Conservation (phyloP, 2,113 vertebrate species). For the Bostrychus sinensis region DNA sequence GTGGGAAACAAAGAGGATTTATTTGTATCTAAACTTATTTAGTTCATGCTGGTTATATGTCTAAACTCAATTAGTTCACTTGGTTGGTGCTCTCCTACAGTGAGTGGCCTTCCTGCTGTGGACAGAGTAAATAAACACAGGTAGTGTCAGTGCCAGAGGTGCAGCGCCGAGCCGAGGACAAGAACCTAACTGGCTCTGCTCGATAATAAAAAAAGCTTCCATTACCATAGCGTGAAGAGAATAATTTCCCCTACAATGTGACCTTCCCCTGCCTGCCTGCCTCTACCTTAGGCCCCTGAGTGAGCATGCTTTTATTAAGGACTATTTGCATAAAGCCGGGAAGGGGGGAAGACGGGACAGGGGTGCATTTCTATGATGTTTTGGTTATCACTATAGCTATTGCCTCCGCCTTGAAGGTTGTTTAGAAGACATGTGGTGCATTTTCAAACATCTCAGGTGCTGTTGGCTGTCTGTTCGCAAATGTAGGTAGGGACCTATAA, state of each 20-base stretch:
- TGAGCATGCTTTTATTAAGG: slow-evolving; percentile 71
- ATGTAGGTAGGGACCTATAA: slow-evolving; percentile 46
- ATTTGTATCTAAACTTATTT: too few species aligned
- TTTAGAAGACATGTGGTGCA: slow-evolving; percentile 45
- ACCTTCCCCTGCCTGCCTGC: slow-evolving; percentile 69
- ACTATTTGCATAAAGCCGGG: slow-evolving; percentile 72
- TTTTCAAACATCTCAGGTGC: slow-evolving; percentile 55
- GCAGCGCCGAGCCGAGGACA: slow-evolving; percentile 56
- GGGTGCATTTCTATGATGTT: slow-evolving; percentile 61
- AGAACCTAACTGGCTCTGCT: slow-evolving; percentile 53
- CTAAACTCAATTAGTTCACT: slow-evolving; percentile 37
- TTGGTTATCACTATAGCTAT: slow-evolving; percentile 50
- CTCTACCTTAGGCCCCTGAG: slow-evolving; percentile 62
- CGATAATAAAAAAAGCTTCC: slow-evolving; percentile 63
- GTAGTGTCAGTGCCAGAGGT: slow-evolving; percentile 39
- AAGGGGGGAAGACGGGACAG: slow-evolving; percentile 27
- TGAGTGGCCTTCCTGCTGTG: slow-evolving; percentile 37
- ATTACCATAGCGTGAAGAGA: slow-evolving; percentile 72
- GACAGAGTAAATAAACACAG: slow-evolving; percentile 63
- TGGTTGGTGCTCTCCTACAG: slow-evolving; percentile 34
- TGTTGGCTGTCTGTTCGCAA: slow-evolving; percentile 37
- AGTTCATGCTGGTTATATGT: too few species aligned
- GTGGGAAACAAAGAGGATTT: too few species aligned
- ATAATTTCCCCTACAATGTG: slow-evolving; percentile 73
- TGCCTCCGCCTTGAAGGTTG: slow-evolving; percentile 53